Base-by-base conservation (phyloP, 2,888 invertebrate species). In the Salticus scenicus region DNA sequence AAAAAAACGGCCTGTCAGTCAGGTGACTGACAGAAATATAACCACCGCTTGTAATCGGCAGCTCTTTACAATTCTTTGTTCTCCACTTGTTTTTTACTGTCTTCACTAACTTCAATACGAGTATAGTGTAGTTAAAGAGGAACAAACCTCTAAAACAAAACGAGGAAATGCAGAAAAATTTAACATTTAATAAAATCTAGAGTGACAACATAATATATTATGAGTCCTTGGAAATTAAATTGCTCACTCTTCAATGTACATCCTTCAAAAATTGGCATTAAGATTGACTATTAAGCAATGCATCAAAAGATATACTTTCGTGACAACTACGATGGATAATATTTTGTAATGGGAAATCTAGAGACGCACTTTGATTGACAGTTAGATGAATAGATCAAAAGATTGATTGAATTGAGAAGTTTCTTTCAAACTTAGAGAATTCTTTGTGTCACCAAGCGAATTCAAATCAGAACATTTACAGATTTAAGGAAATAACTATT, bases 201-300 rank as follows among this genome's bases (percentile, higher is more conserved):
- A 64, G 63, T 84, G 83, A 84, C 83, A 84, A 77, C 77, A 73
- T 84, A 84, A 84, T 84, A 72, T 73, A 73, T 73, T 72, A 73
- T 69, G 77, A 73, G 77, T 77, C 83, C 83, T 84, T 84, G 83
- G 14, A 24, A 76, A 76, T 81, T 70, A 75, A 80, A 63, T 71
- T 51, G 33, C 28, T 17, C 30, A n/a, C 70, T 70, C 70, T 63
- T 51, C 33, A 41, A 63, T 14, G 67, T 33, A 37, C 67, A 80
- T 80, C 80, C 73, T 73, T 73, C 80, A 51, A 27, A n/a, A 71
- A 79, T 24, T 14, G 31, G 37, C 47, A 70, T 33, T 41, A 73
- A 82, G 66, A 83, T 83, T 66, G 76, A 72, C 76, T 83, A 76
- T 83, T 83, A 72, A 42, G 82, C 82, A 83, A 83, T 41, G 27